Percentiles rank a stretch among this genome's conserved stretches.
phyloP scores from a whole-genome alignment of 2,888 invertebrate genomes.

The Watsonalla binaria region DNA sequence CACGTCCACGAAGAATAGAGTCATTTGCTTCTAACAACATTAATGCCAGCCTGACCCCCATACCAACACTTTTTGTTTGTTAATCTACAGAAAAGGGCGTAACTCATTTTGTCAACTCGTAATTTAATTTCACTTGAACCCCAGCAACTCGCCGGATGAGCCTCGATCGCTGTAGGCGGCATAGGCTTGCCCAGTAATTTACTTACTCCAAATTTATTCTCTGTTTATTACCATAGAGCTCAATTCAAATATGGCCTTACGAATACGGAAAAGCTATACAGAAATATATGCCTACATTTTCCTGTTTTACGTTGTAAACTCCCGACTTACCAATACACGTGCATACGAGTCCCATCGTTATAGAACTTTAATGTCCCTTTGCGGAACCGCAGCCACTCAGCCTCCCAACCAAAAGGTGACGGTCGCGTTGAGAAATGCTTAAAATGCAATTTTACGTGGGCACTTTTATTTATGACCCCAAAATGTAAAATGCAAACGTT shows the following conservation, averaged over 20 bases:
- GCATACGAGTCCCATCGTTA: conserved; percentile 39
- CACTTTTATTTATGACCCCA: conserved; percentile 72
- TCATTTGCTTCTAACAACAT: conserved; percentile 75
- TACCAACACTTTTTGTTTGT: conserved; percentile 77
- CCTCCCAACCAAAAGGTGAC: conserved; percentile 55
- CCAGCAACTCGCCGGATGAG: conserved; percentile 40
- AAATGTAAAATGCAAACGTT: conserved; percentile 77
- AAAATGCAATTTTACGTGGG: conserved; percentile 75
- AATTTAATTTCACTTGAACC: conserved; percentile 75
- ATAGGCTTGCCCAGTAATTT: conserved; percentile 57
- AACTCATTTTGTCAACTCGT: conserved; percentile 77
- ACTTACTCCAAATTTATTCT: conserved; percentile 59
- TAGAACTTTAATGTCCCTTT: conserved; percentile 46
- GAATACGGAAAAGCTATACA: conserved; percentile 18
- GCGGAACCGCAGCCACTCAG: conserved; percentile 37
- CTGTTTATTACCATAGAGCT: conserved; percentile 43
- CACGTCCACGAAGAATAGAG: conserved; percentile 69
- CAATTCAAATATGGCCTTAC: conserved; percentile 31
- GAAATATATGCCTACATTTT: conserved; percentile 8
- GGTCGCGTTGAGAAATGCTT: conserved; percentile 70
- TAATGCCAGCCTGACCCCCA: conserved; percentile 70
- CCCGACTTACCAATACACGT: conserved; percentile 34
- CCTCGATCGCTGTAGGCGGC: conserved; percentile 39
- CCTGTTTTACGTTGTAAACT: conserved; percentile 37
- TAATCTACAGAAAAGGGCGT: conserved; percentile 78